Evolutionary conservation across 2,888 invertebrate species (phyloP).

Genomic region (Sesamia inferens): DNA sequence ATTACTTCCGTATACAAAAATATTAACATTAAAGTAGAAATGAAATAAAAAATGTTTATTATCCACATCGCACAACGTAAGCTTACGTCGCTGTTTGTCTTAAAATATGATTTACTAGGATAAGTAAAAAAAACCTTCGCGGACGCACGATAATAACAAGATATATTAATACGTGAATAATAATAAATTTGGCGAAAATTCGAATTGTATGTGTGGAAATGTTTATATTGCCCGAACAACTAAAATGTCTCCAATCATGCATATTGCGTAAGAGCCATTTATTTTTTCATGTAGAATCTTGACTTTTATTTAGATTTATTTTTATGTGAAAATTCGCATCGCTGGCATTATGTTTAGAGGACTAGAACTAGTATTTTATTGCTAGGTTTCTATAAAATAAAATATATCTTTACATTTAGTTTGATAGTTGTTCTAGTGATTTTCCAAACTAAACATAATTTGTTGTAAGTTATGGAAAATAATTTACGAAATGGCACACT

Average conservation of each 20-base stretch:
- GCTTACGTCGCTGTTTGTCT: constrained; percentile 15
- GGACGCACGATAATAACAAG: constrained; percentile 52
- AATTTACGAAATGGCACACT: neutral
- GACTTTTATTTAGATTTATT: constrained; percentile 76
- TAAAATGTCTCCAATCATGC: constrained; percentile 71
- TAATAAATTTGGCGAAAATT: constrained; percentile 70
- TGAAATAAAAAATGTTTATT: constrained; percentile 3
- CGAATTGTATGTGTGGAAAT: constrained; percentile 74
- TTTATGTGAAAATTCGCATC: constrained; percentile 65
- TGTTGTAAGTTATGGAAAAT: neutral
- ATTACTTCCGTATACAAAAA: neutral
- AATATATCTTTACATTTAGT: constrained; percentile 40
- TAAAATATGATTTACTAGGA: constrained; percentile 36
- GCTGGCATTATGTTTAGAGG: constrained; percentile 66
- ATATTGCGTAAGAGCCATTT: constrained; percentile 74
- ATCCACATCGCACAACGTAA: constrained; percentile 9
- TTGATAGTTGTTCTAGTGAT: constrained; percentile 2
- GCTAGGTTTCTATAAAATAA: constrained; percentile 43
- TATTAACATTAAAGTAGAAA: neutral
- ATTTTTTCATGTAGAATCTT: constrained; percentile 66
- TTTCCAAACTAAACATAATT: neutral
- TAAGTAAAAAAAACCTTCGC: constrained; percentile 48
- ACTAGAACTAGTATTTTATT: constrained; percentile 60
- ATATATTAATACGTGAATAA: constrained; percentile 56
- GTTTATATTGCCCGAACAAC: constrained; percentile 72